Percentiles rank a stretch among this genome's conserved stretches.
These are phyloP conservation scores for Petromus typicus DNA, from an alignment of 2,113 vertebrate species.

Conservation along the genomic window DNA sequence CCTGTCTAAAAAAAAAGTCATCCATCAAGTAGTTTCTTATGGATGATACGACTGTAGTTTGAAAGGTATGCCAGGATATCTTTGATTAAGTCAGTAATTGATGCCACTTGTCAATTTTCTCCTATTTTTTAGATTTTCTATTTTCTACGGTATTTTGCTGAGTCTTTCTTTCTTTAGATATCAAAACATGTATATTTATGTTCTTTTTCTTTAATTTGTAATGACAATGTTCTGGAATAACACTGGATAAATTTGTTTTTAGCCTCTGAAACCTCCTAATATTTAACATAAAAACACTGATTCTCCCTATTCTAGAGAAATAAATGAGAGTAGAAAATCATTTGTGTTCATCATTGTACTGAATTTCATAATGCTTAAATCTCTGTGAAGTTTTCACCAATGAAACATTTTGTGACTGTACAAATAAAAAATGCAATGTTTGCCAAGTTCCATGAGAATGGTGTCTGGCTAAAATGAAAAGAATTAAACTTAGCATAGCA, in stretches of 20 bases:
- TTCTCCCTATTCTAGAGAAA: not conserved
- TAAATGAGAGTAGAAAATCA: not conserved
- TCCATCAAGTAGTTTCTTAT: not conserved
- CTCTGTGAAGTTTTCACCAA: not conserved
- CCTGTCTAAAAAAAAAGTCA: no score
- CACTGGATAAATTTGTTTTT: not conserved
- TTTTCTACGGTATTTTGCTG: not conserved
- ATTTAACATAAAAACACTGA: not conserved
- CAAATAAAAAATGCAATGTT: not conserved
- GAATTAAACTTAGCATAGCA: not conserved
- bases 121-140: not conserved
- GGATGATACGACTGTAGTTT: not conserved
- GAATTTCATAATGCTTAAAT: constrained; percentile 26
- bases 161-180: not conserved
- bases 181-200: not conserved
- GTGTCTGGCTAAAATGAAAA: not conserved
- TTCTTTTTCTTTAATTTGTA: not conserved
- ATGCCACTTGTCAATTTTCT: not conserved
- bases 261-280: not conserved
- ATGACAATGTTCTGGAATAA: not conserved
- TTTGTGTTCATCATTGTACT: not conserved
- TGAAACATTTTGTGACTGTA: not conserved
- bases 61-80: not conserved
- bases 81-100: not conserved
- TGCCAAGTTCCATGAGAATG: not conserved